Percentiles rank a stretch among this genome's conserved stretches.
Conservation (phyloP, 2,797 vertebrate genomes). For the Falco berigora region DNA sequence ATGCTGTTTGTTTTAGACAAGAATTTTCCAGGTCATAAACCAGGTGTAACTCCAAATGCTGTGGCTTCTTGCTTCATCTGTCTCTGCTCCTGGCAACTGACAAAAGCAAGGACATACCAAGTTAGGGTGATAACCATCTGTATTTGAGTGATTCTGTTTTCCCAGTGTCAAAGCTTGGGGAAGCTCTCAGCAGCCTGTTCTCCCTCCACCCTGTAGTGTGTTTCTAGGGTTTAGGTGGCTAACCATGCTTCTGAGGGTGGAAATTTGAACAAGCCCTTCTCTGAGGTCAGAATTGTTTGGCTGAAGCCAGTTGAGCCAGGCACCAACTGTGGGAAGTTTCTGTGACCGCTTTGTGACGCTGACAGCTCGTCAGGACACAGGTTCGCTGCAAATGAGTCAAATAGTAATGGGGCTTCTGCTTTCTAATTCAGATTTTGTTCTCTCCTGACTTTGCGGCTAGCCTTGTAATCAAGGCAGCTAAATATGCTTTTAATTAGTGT, state of each 20-base stretch:
- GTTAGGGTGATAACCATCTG: background rate
- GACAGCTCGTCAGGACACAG: rapidly evolving
- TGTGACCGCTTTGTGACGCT: background rate
- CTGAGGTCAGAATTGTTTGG: background rate
- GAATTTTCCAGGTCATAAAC: background rate
- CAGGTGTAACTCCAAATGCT: background rate
- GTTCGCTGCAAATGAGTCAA: background rate
- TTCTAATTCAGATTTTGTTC: background rate
- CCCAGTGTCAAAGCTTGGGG: background rate
- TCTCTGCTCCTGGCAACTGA: background rate
- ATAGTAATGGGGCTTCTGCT: background rate
- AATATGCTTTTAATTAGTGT: background rate
- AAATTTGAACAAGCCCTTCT: background rate
- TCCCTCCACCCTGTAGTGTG: background rate
- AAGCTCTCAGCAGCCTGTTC: background rate
- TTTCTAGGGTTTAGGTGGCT: background rate
- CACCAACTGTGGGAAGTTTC: background rate
- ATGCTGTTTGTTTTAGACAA: background rate
- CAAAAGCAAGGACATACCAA: background rate
- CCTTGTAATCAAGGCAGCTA: background rate
- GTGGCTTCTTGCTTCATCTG: background rate
- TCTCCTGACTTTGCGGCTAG: background rate
- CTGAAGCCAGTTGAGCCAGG: background rate
- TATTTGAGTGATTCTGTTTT: background rate
- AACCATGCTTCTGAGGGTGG: background rate